phyloP scores from a whole-genome alignment of 2,797 vertebrate genomes.

The Knipowitschia caucasica region DNA sequence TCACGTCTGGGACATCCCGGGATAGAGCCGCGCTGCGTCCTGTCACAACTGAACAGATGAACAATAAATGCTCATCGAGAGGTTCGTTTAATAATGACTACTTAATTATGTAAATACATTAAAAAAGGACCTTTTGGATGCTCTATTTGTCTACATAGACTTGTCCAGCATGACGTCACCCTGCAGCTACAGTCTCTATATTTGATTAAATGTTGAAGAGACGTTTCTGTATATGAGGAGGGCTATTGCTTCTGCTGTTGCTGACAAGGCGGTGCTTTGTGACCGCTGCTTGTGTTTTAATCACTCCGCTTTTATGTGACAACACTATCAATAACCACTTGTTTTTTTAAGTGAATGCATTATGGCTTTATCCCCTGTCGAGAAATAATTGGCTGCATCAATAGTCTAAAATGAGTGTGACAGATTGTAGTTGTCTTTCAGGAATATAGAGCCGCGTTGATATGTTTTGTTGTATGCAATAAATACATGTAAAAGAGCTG shows the following conservation, averaged over 20 bases:
- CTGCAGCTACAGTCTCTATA: conserved; percentile 86
- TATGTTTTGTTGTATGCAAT: neutral
- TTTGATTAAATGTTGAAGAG: conserved; percentile 84
- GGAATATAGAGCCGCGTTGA: neutral
- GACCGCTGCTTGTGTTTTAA: conserved; percentile 58
- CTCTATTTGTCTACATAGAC: conserved; percentile 39
- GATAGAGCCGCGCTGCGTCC: conserved; percentile 35
- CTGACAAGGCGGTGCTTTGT: conserved; percentile 79
- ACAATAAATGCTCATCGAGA: conserved; percentile 15
- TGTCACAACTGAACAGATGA: conserved; percentile 28
- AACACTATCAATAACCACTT: conserved; percentile 56
- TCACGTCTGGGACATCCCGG: conserved; percentile 63
- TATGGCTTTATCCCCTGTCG: conserved; percentile 18
- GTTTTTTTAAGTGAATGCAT: conserved; percentile 31
- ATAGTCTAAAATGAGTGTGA: conserved; percentile 17
- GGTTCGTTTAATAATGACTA: no score
- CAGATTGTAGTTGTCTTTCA: conserved; percentile 6
- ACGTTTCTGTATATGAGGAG: conserved; percentile 72
- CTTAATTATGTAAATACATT: neutral
- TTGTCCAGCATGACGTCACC: conserved; percentile 88
- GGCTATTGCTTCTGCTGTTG: no score
- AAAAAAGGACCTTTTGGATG: conserved; percentile 20
- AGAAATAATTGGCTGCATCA: conserved; percentile 30
- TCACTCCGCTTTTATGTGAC: conserved; percentile 69
- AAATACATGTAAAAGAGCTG: neutral